phyloP scores from a whole-genome alignment of 2,888 invertebrate species.

The Ptychoptera contaminata region DNA sequence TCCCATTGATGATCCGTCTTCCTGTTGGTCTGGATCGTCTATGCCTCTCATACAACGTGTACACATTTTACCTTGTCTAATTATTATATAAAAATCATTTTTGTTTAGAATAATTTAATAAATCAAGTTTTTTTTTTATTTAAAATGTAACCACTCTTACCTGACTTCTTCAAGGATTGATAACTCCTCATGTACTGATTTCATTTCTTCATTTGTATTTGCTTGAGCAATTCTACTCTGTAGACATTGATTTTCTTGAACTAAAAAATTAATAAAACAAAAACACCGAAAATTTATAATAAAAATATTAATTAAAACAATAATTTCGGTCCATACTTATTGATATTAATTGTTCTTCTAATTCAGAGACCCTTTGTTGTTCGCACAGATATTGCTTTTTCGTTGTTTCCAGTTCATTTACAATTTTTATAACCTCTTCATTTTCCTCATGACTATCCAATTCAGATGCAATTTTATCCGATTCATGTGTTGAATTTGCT shows the following conservation, averaged over 20 bases:
- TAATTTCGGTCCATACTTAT: conserved; percentile 20
- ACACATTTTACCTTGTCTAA: conserved; percentile 69
- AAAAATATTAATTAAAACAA: neutral
- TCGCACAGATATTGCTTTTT: conserved; percentile 53
- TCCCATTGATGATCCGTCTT: conserved; percentile 39
- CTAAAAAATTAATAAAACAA: conserved; percentile 11
- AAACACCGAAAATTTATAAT: neutral
- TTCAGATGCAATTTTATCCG: neutral
- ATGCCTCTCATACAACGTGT: conserved; percentile 59
- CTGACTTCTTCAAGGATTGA: conserved; percentile 72
- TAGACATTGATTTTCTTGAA: conserved; percentile 28
- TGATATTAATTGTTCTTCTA: conserved; percentile 60
- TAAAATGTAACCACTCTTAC: conserved; percentile 30
- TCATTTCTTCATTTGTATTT: conserved; percentile 55
- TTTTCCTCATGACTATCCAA: conserved; percentile 19
- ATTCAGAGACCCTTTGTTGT: conserved; percentile 53
- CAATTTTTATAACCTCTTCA: conserved; percentile 35
- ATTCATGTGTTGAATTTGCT: too few relatives aligned
- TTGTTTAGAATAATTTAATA: too few relatives aligned
- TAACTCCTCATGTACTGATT: conserved; percentile 69
- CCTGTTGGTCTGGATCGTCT: conserved; percentile 33
- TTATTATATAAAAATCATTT: conserved; percentile 12
- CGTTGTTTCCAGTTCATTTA: conserved; percentile 54
- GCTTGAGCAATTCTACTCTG: conserved; percentile 26
- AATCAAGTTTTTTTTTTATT: neutral